A percentile compares a stretch with the other conserved stretches of the same genome.
Evolutionary conservation across 2,888 invertebrate species (phyloP).

Genomic region (Drosophila ustulata): DNA sequence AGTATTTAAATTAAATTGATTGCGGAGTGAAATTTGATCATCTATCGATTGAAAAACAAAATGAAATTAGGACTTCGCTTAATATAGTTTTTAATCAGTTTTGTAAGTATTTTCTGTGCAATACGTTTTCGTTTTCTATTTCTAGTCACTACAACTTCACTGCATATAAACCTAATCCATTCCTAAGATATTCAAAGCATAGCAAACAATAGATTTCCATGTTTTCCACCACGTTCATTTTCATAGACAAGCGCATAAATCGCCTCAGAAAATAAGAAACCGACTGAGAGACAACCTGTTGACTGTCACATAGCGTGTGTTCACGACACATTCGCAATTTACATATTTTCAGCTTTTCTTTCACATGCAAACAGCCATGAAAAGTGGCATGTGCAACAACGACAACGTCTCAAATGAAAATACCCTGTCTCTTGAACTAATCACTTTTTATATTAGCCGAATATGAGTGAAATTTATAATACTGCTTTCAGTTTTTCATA

Average conservation of each 20-base stretch:
- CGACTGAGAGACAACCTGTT: conserved; percentile 41
- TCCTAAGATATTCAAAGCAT: neutral
- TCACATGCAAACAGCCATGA: conserved; percentile 22
- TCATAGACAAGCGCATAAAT: neutral
- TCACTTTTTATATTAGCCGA: no score
- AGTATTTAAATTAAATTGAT: no score
- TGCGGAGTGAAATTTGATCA: no score
- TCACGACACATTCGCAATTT: conserved; percentile 31
- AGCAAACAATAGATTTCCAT: conserved; percentile 16
- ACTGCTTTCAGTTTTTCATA: no score
- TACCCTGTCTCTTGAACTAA: conserved; percentile 16
- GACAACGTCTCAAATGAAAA: conserved; percentile 6
- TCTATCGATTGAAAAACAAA: no score
- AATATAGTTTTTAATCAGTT: no score
- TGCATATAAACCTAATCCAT: neutral
- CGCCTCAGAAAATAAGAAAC: conserved; percentile 5
- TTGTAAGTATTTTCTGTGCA: no score
- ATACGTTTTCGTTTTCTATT: no score
- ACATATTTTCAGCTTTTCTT: conserved; percentile 30
- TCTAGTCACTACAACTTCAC: neutral
- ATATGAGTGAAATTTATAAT: no score
- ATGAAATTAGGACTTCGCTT: no score
- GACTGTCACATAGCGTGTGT: conserved; percentile 21
- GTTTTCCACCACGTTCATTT: conserved; percentile 6
- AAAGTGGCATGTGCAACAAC: conserved; percentile 14